A percentile compares a stretch with the other conserved stretches of the same genome.
Conservation (phyloP, 2,888 invertebrate species). For the Erpobdella octoculata region DNA sequence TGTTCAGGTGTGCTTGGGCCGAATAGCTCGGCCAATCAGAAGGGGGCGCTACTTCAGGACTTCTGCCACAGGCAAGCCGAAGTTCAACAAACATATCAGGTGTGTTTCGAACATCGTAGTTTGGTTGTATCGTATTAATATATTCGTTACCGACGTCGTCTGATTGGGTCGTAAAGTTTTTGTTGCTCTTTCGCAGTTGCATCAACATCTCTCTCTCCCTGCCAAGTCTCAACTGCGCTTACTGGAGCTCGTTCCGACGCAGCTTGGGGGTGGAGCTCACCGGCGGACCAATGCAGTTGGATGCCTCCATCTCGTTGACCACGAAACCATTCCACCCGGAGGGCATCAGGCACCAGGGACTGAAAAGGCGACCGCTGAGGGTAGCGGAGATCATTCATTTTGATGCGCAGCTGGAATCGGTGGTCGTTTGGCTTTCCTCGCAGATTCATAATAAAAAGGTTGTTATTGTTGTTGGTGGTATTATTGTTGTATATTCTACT, state of each 20-base stretch:
- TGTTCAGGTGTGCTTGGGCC: conserved; percentile 62
- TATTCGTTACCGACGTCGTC: no score
- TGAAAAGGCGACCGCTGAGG: conserved; percentile 47
- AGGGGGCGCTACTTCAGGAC: conserved; percentile 81
- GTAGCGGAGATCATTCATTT: conserved; percentile 56
- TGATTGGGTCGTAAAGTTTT: not conserved
- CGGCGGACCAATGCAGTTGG: conserved; percentile 44
- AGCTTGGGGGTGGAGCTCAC: conserved; percentile 64
- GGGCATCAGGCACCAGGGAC: conserved; percentile 55
- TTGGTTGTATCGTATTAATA: not conserved
- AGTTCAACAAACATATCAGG: conserved; percentile 72
- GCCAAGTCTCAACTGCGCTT: conserved; percentile 70
- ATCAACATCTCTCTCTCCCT: conserved; percentile 76
- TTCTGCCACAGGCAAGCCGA: conserved; percentile 74
- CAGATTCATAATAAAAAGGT: conserved; percentile 4
- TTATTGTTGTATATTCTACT: conserved; percentile 6
- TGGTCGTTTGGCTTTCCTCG: conserved; percentile 55
- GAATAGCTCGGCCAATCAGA: conserved; percentile 83
- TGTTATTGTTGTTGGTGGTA: not conserved
- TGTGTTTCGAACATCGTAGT: conserved; percentile 2
- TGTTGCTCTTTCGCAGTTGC: conserved; percentile 64
- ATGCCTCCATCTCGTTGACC: conserved; percentile 32
- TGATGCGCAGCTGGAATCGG: conserved; percentile 58
- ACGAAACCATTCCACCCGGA: conserved; percentile 56
- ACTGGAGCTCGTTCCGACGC: conserved; percentile 95